Evolutionary conservation across 2,113 vertebrate species (phyloP).

Genomic region (Aramus guarauna): DNA sequence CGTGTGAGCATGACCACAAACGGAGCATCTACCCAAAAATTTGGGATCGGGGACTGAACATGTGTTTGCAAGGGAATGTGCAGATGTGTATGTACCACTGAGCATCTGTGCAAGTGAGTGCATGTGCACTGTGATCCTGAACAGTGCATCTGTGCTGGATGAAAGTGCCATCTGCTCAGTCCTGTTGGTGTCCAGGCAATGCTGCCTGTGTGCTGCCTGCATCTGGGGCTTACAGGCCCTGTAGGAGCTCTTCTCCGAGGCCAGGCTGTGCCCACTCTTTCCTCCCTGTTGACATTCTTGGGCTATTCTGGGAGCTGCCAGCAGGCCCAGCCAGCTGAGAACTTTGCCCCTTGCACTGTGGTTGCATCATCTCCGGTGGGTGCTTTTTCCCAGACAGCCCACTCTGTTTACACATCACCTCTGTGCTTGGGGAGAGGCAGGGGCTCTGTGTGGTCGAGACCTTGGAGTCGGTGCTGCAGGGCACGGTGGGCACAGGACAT

Average conservation of each 20-base stretch:
- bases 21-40: accelerated
- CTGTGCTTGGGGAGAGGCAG: constrained; percentile 5
- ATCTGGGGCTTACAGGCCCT: not conserved
- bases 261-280: not conserved
- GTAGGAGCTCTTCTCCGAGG: not conserved
- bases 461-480: not conserved
- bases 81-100: accelerated
- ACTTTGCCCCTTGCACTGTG: not conserved
- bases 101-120: accelerated
- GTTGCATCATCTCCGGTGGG: constrained; percentile 55
- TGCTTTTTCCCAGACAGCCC: constrained; percentile 68
- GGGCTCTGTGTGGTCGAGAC: constrained; percentile 24
- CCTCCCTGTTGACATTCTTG: constrained; percentile 62
- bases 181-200: not conserved
- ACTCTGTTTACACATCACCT: constrained; percentile 65
- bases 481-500: not conserved
- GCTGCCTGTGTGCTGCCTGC: not conserved
- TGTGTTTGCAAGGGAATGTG: too few species aligned
- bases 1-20: not conserved
- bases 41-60: accelerated
- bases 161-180: not conserved
- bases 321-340: constrained; percentile 4
- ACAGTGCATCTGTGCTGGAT: accelerated
- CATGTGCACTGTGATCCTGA: accelerated
- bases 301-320: constrained; percentile 69